Percentiles rank a stretch among this genome's conserved stretches.
Evolutionary conservation across 2,113 vertebrate species (phyloP).

Genomic region (Anoura caudifer): DNA sequence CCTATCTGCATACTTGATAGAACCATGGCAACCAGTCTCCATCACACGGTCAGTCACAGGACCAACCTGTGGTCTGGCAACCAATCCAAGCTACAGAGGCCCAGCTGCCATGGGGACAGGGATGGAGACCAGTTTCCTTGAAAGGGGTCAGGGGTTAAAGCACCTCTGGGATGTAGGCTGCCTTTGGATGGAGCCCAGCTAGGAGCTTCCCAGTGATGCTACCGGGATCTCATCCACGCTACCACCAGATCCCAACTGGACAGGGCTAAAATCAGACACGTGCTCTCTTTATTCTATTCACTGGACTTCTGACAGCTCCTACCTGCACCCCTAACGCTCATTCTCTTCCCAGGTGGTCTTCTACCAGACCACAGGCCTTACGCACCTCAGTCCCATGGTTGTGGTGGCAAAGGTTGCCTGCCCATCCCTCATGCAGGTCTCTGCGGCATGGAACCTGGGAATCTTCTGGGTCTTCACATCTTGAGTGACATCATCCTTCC

Average conservation of each 20-base stretch:
- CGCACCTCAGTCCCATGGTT: not conserved
- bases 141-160: not conserved
- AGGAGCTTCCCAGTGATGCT: not conserved
- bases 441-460: conserved; percentile 75
- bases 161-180: not conserved
- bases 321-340: not conserved
- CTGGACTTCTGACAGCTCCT: not conserved
- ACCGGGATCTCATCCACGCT: not conserved
- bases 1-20: conserved; percentile 22
- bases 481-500: conserved; percentile 91
- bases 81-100: conserved; percentile 39
- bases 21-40: conserved; percentile 41
- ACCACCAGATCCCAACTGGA: not conserved
- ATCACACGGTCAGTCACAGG: not conserved
- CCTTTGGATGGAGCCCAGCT: not conserved
- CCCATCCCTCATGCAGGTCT: conserved; percentile 83
- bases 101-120: conserved; percentile 52
- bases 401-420: conserved; percentile 64
- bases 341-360: not conserved
- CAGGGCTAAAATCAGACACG: not conserved
- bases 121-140: not conserved
- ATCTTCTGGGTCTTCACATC: conserved; percentile 89
- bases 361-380: not conserved
- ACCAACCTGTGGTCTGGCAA: not conserved
- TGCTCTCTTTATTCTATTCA: not conserved